Evolutionary conservation across 2,113 vertebrate species (phyloP).

Genomic region (Penelope pileata): DNA sequence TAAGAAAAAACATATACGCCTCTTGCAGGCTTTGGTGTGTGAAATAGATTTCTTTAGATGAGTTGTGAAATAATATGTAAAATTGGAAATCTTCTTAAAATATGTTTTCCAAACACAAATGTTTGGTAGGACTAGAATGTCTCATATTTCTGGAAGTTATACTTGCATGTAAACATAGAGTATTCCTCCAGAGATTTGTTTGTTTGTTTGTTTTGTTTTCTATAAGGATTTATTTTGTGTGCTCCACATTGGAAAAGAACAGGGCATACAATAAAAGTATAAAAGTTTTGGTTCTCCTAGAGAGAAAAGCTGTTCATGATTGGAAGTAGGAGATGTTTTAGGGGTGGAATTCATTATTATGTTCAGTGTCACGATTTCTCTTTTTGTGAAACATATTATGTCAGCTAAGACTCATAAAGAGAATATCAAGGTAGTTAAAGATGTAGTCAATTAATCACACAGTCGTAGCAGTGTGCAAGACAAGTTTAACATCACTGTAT

Average conservation of each 20-base stretch:
- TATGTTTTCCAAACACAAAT: background rate
- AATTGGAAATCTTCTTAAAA: background rate
- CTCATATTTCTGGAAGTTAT: background rate
- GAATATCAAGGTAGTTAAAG: background rate
- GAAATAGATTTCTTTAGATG: background rate
- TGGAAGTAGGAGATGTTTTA: background rate
- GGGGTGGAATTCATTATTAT: background rate
- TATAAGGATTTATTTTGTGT: background rate
- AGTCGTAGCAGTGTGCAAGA: background rate
- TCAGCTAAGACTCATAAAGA: background rate
- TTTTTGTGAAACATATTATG: background rate
- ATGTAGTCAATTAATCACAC: background rate
- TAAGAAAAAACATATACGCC: background rate
- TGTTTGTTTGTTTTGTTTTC: background rate
- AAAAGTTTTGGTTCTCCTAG: background rate
- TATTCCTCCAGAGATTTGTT: background rate
- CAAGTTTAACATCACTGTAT: background rate
- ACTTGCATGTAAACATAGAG: background rate
- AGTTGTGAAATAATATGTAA: background rate
- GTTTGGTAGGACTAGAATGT: background rate
- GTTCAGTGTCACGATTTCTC: background rate
- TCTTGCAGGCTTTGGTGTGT: background rate
- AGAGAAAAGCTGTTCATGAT: background rate
- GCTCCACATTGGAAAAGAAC: background rate
- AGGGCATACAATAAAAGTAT: background rate